A percentile compares a stretch with the other conserved stretches of the same genome.
These are phyloP conservation scores for Eupithecia centaureata DNA, from an alignment of 2,888 invertebrate species.

Conservation along the genomic window DNA sequence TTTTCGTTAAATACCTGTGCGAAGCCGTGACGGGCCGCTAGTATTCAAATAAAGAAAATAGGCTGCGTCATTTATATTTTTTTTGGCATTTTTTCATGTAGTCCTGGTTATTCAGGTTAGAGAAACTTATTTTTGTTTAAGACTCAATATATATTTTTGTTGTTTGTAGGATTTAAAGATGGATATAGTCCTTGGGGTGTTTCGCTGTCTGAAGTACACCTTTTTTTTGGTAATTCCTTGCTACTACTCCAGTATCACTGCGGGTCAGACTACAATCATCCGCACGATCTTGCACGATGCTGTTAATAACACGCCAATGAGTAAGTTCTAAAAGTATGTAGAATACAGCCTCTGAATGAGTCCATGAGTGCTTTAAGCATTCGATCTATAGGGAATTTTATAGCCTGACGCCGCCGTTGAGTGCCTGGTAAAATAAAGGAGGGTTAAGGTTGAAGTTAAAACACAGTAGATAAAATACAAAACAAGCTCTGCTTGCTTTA, in stretches of 20 bases:
- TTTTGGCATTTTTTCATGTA: not conserved
- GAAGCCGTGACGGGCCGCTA: too few relatives aligned
- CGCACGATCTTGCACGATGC: slow-evolving; percentile 67
- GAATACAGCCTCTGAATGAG: not conserved
- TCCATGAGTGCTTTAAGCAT: not conserved
- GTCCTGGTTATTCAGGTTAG: not conserved
- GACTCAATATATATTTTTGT: not conserved
- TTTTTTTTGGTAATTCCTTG: slow-evolving; percentile 63
- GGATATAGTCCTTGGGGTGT: slow-evolving; percentile 27
- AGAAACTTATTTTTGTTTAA: not conserved
- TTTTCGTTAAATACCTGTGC: too few relatives aligned
- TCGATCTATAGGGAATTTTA: too few relatives aligned
- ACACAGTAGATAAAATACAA: too few relatives aligned
- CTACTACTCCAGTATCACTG: slow-evolving; percentile 63
- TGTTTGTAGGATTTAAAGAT: not conserved
- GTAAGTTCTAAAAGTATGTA: slow-evolving; percentile 45
- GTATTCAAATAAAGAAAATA: not conserved
- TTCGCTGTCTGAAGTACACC: slow-evolving; percentile 62
- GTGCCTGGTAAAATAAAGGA: not conserved
- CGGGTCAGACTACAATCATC: slow-evolving; percentile 59
- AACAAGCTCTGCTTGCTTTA: too few relatives aligned
- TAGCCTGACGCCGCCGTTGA: not conserved
- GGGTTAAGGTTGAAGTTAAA: not conserved
- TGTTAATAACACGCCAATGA: slow-evolving; percentile 55
- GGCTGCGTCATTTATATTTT: not conserved